A percentile compares a stretch with the other conserved stretches of the same genome.
phyloP scores from a whole-genome alignment of 2,888 invertebrate genomes.

The Busseola fusca region DNA sequence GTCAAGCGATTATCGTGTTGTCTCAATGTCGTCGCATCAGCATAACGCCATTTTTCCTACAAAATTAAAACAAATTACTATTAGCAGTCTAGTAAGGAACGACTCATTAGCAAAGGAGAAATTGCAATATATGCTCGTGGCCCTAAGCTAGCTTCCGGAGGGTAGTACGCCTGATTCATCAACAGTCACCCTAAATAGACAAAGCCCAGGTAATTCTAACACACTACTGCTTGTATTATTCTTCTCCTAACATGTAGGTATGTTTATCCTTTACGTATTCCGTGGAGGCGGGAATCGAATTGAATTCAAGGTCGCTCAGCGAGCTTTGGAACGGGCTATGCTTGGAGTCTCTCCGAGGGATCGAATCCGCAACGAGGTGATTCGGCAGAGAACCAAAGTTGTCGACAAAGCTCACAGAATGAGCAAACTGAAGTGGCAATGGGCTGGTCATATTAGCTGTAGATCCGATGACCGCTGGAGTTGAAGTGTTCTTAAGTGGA shows the following conservation, averaged over 20 bases:
- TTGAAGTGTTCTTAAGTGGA: too few relatives aligned
- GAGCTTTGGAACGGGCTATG: too few relatives aligned
- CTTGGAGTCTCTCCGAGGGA: too few relatives aligned
- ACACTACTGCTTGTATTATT: neutral
- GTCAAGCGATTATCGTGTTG: neutral
- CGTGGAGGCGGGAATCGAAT: too few relatives aligned
- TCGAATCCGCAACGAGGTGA: too few relatives aligned
- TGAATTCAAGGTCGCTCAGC: too few relatives aligned
- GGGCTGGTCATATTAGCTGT: too few relatives aligned
- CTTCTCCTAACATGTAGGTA: neutral
- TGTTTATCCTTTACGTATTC: neutral
- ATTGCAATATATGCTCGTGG: neutral
- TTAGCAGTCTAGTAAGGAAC: neutral
- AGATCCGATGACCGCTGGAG: too few relatives aligned
- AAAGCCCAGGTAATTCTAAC: neutral
- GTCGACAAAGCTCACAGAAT: too few relatives aligned
- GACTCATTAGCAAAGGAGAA: neutral
- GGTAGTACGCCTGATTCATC: neutral
- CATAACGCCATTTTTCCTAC: neutral
- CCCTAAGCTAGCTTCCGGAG: too few relatives aligned
- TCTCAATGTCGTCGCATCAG: neutral
- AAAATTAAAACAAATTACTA: neutral
- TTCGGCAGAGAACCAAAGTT: too few relatives aligned
- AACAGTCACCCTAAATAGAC: neutral
- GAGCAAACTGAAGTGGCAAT: too few relatives aligned